Evolutionary conservation across 2,888 invertebrate genomes (phyloP), one percentile per base, ranked within the genome.

Genomic region (Cataglyphis livida): DNA sequence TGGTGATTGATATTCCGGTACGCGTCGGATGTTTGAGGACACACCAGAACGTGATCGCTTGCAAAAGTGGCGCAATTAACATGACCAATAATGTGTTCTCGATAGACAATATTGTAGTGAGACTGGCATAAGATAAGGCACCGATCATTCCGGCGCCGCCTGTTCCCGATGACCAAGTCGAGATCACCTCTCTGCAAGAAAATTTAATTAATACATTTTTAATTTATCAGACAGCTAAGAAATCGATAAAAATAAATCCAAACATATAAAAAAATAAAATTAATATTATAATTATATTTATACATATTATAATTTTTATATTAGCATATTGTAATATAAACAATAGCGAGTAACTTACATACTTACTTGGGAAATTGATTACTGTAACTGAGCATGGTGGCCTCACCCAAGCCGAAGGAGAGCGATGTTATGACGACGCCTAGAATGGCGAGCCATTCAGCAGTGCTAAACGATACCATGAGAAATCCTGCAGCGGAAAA

Each of bases 111-210:
- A 97, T 92, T 32, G 95, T 95, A 35, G 96, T 96, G 21, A 98
- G 93, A 0, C 96, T 95, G 12, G 97, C 97, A 94, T 98, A 98
- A 0, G 97, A 96, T 1, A 97, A 92, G 0, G 98, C 96, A 5
- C 98, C 98, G 89, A 97, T 95, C 73, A 98, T 95, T 59, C 98
- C 98, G 73, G 98, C 98, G 54, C 97, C 97, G 18, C 98, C 98
- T 44, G 98, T 98, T 12, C 98, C 98, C 4, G 98, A 98, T 25
- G 98, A 97, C 98, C 98, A 98, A 1, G 97, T 96, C 1, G 97
- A 97, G 28, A 98, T 96, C 0, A 97, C 96, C 94, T 97, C 96
- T 93, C 97, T 97, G 90, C 61, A 92, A 93, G 86, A 83, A 75
- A 85, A 85, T n/a, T 57, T n/a, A 7, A 51, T 48, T 7, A 48